Percentiles rank a stretch among this genome's conserved stretches.
Evolutionary conservation across 2,113 vertebrate species (phyloP).

Genomic region (Rhinolophus ferrumequinum): DNA sequence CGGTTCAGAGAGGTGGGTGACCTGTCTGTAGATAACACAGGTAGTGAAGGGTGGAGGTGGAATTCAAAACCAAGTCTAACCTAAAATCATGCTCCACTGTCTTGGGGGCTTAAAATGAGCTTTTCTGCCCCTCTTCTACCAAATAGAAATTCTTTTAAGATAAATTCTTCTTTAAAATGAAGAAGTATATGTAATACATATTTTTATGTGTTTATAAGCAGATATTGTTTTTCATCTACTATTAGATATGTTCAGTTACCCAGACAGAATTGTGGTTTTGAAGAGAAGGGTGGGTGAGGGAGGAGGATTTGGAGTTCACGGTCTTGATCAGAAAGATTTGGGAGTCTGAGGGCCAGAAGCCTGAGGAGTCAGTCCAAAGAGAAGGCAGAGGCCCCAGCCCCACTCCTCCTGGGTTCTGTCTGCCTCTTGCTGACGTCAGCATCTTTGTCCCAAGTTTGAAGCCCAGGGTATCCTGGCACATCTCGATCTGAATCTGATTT

Average conservation of each 20-base stretch:
- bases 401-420: not conserved
- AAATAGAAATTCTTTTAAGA: not conserved
- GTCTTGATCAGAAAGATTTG: not conserved
- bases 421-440: too few relatives aligned
- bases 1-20: not conserved
- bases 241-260: not conserved
- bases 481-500: not conserved
- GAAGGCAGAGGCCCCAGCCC: not conserved
- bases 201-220: not conserved
- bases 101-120: not conserved
- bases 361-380: fast-evolving
- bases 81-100: too few relatives aligned
- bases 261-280: not conserved
- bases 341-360: not conserved
- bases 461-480: not conserved
- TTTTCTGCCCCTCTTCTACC: not conserved
- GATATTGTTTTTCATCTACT: not conserved
- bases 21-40: not conserved
- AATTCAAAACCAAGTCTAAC: too few relatives aligned
- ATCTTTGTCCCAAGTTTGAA: not conserved
- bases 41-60: not conserved
- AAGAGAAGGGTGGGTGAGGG: not conserved
- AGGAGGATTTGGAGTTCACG: not conserved
- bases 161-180: not conserved
- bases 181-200: not conserved